Percentiles rank a stretch among this genome's conserved stretches.
Conservation (phyloP, 2,888 invertebrate species). For the Melanchra persicariae region DNA sequence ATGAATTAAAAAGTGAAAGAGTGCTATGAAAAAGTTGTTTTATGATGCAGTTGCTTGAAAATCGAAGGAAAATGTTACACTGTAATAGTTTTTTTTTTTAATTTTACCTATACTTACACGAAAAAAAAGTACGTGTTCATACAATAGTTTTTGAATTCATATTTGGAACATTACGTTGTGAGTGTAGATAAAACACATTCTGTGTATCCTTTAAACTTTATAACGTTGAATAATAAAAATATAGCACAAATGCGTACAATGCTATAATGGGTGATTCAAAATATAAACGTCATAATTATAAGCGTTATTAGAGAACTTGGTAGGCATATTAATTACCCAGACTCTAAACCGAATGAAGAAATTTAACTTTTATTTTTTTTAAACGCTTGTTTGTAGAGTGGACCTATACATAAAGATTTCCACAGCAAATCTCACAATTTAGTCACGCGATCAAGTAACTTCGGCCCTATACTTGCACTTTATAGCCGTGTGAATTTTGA, state of each 20-base stretch:
- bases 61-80: too few relatives aligned
- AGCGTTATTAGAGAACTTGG: background rate
- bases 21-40: too few relatives aligned
- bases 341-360: background rate
- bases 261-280: background rate
- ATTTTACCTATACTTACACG: too few relatives aligned
- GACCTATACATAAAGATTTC: slow-evolving; percentile 12
- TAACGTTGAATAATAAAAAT: background rate
- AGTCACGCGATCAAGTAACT: slow-evolving; percentile 29
- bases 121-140: too few relatives aligned
- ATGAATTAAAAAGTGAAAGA: too few relatives aligned
- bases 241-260: background rate
- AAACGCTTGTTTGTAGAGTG: background rate
- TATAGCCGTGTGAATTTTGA: too few relatives aligned
- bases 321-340: background rate
- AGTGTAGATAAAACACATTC: background rate
- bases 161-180: too few relatives aligned
- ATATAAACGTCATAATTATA: background rate
- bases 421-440: slow-evolving; percentile 20
- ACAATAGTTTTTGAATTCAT: too few relatives aligned
- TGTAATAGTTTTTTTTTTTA: too few relatives aligned
- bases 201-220: background rate
- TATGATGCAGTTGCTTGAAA: too few relatives aligned
- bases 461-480: slow-evolving; percentile 1
- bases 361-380: background rate